phyloP scores from a whole-genome alignment of 2,113 vertebrate species.

The Rhodinocichla rosea region DNA sequence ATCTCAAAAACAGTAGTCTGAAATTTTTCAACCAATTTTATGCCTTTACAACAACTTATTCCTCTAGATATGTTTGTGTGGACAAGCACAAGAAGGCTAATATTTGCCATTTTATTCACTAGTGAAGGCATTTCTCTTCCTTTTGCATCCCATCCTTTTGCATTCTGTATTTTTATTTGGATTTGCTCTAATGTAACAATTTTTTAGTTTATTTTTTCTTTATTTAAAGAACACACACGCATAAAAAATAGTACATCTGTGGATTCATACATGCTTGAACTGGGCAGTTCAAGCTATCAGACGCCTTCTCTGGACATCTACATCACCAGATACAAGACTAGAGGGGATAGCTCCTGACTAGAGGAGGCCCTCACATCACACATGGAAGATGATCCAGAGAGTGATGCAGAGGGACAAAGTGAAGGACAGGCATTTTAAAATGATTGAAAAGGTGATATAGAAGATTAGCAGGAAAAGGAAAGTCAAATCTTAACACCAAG shows the following conservation, averaged over 20 bases:
- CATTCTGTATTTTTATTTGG: not conserved
- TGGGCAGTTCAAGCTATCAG: not conserved
- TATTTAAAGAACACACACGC: not conserved
- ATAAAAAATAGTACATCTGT: not conserved
- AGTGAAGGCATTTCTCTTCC: not conserved
- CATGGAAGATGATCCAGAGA: not conserved
- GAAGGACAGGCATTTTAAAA: not conserved
- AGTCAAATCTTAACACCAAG: not conserved
- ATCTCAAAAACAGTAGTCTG: not conserved
- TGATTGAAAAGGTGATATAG: not conserved
- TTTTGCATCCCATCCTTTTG: not conserved
- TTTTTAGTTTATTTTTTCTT: not conserved
- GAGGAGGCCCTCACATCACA: not conserved
- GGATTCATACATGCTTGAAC: not conserved
- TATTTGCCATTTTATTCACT: not conserved
- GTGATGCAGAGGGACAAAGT: not conserved
- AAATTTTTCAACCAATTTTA: not conserved
- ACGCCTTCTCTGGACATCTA: not conserved
- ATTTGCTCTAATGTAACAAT: not conserved
- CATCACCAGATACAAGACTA: not conserved
- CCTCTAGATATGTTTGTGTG: not conserved
- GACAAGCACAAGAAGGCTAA: not conserved
- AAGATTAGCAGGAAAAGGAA: not conserved
- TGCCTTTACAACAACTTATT: not conserved
- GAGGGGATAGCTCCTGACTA: not conserved